Evolutionary conservation across 2,888 invertebrate genomes (phyloP).

Genomic region (Ditula angustiorana): DNA sequence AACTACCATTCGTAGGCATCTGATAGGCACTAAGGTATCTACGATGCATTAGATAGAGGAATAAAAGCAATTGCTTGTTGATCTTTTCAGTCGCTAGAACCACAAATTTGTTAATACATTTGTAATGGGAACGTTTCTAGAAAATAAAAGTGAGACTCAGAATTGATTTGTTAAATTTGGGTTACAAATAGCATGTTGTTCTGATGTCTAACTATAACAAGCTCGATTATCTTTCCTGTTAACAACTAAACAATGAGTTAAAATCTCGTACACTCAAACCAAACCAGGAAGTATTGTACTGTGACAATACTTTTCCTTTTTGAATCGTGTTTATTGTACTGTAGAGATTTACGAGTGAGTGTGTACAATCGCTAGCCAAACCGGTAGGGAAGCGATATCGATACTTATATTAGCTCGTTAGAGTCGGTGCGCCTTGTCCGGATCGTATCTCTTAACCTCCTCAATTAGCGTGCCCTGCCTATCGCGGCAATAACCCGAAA

Average conservation of each 20-base stretch:
- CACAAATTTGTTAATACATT: no score
- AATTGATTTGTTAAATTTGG: not conserved
- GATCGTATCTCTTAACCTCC: constrained; percentile 70
- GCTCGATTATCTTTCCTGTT: not conserved
- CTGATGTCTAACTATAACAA: not conserved
- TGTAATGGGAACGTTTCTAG: not conserved
- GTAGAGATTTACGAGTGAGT: constrained; percentile 35
- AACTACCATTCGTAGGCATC: constrained; percentile 58
- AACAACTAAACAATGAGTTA: constrained; percentile 28
- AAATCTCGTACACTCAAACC: constrained; percentile 22
- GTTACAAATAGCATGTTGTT: not conserved
- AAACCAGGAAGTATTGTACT: constrained; percentile 34
- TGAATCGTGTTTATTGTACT: constrained; percentile 37
- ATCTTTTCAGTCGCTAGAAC: not conserved
- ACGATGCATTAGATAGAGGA: not conserved
- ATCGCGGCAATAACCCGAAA: constrained; percentile 68
- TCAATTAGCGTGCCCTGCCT: constrained; percentile 72
- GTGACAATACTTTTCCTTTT: constrained; percentile 34
- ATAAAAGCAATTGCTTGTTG: not conserved
- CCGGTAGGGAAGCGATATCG: constrained; percentile 49
- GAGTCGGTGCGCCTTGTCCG: constrained; percentile 62
- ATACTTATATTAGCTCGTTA: constrained; percentile 68
- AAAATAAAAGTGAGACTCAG: not conserved
- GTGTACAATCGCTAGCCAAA: constrained; percentile 37
- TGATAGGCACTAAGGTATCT: constrained; percentile 70